Percentiles rank a stretch among this genome's conserved stretches.
Evolutionary conservation across 2,113 vertebrate genomes (phyloP).

Genomic region (Scomber colias): DNA sequence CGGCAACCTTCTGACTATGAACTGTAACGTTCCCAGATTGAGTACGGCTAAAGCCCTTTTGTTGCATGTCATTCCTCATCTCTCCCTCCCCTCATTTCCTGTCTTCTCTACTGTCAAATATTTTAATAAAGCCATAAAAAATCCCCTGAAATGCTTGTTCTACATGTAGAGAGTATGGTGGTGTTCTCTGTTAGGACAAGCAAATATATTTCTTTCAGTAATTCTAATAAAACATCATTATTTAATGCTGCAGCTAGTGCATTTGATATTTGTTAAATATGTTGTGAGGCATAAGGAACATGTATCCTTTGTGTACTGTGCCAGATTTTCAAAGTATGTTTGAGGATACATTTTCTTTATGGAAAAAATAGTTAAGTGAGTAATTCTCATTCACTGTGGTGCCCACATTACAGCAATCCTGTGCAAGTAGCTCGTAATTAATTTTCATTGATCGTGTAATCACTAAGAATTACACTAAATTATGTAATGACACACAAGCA

Average conservation of each 20-base stretch:
- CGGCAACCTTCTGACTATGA: too few relatives aligned
- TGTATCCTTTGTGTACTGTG: background rate
- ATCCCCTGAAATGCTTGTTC: background rate
- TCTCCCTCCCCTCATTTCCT: background rate
- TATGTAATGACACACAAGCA: constrained; percentile 30
- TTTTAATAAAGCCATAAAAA: background rate
- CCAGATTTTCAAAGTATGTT: constrained; percentile 1
- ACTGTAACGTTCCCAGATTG: too few relatives aligned
- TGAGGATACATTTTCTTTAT: background rate
- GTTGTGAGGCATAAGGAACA: background rate
- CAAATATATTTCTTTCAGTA: background rate
- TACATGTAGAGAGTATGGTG: background rate
- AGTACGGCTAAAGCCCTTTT: too few relatives aligned
- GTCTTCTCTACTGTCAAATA: background rate
- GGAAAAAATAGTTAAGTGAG: background rate
- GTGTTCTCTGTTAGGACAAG: background rate
- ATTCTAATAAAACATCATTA: background rate
- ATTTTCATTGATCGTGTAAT: constrained; percentile 53
- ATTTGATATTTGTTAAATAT: background rate
- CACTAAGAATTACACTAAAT: constrained; percentile 53
- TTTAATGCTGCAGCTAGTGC: background rate
- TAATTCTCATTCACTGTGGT: constrained; percentile 5
- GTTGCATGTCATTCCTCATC: too few relatives aligned
- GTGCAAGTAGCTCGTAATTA: constrained; percentile 49
- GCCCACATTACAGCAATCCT: constrained; percentile 5